phyloP scores from a whole-genome alignment of 1,140 invertebrate species.

The Drosophila athabasca region DNA sequence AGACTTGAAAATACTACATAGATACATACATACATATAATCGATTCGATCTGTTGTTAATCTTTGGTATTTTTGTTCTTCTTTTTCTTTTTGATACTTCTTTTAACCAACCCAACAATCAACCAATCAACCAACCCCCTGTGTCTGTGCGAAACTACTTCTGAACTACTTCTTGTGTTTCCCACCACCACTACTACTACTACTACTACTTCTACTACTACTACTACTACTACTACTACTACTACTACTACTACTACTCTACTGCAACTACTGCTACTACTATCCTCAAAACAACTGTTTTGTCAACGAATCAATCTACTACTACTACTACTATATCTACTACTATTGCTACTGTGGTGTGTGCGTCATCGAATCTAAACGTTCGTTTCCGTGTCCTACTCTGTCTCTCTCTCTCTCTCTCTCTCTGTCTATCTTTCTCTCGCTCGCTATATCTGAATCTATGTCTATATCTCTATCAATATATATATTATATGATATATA shows the following conservation, averaged over 20 bases:
- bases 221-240: conserved; percentile 16
- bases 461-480: no score
- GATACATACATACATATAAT: conserved; percentile 18
- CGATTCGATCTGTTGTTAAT: conserved; percentile 45
- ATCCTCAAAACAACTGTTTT: conserved; percentile 18
- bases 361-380: conserved; percentile 29
- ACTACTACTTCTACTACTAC: not conserved
- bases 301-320: conserved; percentile 24
- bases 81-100: conserved; percentile 66
- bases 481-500: no score
- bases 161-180: conserved; percentile 39
- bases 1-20: conserved; percentile 12
- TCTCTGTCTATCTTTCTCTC: no score
- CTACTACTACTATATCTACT: conserved; percentile 38
- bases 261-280: conserved; percentile 28
- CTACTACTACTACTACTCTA: not conserved
- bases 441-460: no score
- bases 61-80: conserved; percentile 64
- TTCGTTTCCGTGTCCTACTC: conserved; percentile 22
- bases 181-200: conserved; percentile 25
- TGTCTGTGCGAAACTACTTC: no score
- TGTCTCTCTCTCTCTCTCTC: no score
- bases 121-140: conserved; percentile 41
- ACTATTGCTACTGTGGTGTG: conserved; percentile 9
- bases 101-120: conserved; percentile 59